These are phyloP conservation scores for Chunga burmeisteri DNA, from an alignment of 2,113 vertebrate species.

Conservation along the genomic window DNA sequence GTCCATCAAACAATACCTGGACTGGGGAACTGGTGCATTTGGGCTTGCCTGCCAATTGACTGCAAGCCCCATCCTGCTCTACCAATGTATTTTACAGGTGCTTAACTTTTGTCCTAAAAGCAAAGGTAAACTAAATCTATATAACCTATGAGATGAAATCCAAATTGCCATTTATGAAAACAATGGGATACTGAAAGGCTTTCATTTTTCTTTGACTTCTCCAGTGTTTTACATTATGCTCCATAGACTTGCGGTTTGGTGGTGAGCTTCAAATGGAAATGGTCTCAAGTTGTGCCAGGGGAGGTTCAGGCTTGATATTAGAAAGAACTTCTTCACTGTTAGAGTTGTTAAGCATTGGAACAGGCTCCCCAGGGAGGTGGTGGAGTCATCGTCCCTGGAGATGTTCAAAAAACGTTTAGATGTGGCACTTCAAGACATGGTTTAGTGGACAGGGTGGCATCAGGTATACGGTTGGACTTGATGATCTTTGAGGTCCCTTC, in stretches of 20 bases:
- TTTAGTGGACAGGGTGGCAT: too few relatives aligned
- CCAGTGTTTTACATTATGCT: background rate
- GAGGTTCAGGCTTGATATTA: too few relatives aligned
- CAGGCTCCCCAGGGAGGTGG: too few relatives aligned
- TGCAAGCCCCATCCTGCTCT: background rate
- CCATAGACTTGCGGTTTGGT: background rate
- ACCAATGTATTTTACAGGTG: background rate
- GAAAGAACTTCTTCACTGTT: too few relatives aligned
- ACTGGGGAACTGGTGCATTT: background rate
- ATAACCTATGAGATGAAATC: background rate
- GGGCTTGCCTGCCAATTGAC: background rate
- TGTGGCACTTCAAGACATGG: too few relatives aligned
- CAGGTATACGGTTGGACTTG: too few relatives aligned
- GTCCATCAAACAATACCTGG: accelerated
- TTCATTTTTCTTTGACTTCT: background rate
- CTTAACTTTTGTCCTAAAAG: background rate
- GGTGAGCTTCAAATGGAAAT: too few relatives aligned
- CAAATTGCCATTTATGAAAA: background rate
- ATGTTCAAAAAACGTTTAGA: too few relatives aligned
- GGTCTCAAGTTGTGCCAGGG: too few relatives aligned
- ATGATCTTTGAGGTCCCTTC: too few relatives aligned
- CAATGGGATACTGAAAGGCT: background rate
- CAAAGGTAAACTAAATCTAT: background rate
- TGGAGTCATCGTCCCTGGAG: too few relatives aligned
- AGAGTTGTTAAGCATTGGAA: too few relatives aligned